Percentiles rank a stretch among this genome's conserved stretches.
Conservation (phyloP, 2,888 invertebrate genomes). For the Drosophila parthenogenetica region DNA sequence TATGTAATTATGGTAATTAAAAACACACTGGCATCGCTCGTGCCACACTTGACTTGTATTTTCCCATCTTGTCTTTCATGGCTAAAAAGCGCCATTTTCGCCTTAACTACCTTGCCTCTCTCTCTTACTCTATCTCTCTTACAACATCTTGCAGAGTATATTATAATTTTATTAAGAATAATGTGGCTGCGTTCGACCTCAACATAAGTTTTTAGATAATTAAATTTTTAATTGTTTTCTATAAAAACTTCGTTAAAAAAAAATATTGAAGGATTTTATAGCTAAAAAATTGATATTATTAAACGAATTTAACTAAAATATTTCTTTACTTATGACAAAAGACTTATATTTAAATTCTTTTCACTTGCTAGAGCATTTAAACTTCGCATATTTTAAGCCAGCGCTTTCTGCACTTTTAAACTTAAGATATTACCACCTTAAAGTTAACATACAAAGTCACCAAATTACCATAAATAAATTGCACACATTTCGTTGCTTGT, state of each 20-base stretch:
- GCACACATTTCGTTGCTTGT: conserved; percentile 17
- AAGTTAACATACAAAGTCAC: conserved; percentile 9
- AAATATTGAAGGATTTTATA: too few species aligned
- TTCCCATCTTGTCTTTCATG: conserved; percentile 45
- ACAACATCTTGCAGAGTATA: conserved; percentile 15
- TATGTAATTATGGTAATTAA: conserved; percentile 81
- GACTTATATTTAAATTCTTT: not conserved
- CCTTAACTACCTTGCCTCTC: conserved; percentile 13
- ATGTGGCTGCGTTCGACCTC: conserved; percentile 7
- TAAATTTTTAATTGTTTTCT: not conserved
- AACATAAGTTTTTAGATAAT: not conserved
- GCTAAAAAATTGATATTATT: too few species aligned
- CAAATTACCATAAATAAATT: conserved; percentile 17
- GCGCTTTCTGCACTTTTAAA: not conserved
- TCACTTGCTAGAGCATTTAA: not conserved
- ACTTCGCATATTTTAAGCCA: not conserved
- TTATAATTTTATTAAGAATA: conserved; percentile 18
- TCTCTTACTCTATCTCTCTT: not conserved
- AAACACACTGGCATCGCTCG: conserved; percentile 54
- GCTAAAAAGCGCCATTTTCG: conserved; percentile 48
- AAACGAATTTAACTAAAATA: too few species aligned
- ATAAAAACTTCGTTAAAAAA: too few species aligned
- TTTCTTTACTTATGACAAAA: not conserved
- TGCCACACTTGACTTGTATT: conserved; percentile 53
- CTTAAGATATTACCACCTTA: conserved; percentile 8